Evolutionary conservation across 2,888 invertebrate genomes (phyloP).

Genomic region (Tachina lurida): DNA sequence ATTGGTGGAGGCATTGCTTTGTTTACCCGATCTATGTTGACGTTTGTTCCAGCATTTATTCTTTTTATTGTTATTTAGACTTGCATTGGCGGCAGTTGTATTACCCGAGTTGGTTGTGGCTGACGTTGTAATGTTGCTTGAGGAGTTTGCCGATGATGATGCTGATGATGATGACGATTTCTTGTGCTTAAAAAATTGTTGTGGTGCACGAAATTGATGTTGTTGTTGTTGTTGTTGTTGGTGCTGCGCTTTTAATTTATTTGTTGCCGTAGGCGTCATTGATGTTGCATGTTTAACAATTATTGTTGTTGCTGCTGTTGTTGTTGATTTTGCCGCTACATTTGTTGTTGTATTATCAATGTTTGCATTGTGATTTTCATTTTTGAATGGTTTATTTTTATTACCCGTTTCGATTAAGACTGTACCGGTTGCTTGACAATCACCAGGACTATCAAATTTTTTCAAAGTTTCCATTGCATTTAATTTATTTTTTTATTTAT

Average conservation of each 20-base stretch:
- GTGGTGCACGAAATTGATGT: constrained; percentile 82
- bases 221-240: constrained; percentile 75
- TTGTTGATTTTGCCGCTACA: constrained; percentile 44
- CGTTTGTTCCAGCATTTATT: constrained; percentile 82
- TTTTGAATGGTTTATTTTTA: constrained; percentile 56
- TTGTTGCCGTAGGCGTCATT: constrained; percentile 66
- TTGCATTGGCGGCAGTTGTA: constrained; percentile 71
- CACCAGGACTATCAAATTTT: constrained; percentile 77
- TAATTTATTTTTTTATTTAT: background rate
- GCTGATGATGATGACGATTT: constrained; percentile 58
- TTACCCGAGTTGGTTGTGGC: constrained; percentile 36
- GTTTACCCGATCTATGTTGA: constrained; percentile 79
- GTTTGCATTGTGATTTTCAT: constrained; percentile 45
- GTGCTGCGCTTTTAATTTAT: constrained; percentile 77
- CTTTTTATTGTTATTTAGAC: constrained; percentile 73
- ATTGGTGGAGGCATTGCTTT: constrained; percentile 69
- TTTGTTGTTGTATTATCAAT: constrained; percentile 57
- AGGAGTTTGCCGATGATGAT: background rate
- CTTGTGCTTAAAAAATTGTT: constrained; percentile 78
- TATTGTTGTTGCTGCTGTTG: constrained; percentile 42
- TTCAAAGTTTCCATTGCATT: constrained; percentile 76
- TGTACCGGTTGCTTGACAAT: constrained; percentile 75
- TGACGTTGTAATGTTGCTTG: constrained; percentile 32
- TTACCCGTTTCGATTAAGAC: constrained; percentile 73
- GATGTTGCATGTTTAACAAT: constrained; percentile 50